Percentiles rank a stretch among this genome's conserved stretches.
phyloP scores from a whole-genome alignment of 2,888 invertebrate species.

The Eristalis pertinax region DNA sequence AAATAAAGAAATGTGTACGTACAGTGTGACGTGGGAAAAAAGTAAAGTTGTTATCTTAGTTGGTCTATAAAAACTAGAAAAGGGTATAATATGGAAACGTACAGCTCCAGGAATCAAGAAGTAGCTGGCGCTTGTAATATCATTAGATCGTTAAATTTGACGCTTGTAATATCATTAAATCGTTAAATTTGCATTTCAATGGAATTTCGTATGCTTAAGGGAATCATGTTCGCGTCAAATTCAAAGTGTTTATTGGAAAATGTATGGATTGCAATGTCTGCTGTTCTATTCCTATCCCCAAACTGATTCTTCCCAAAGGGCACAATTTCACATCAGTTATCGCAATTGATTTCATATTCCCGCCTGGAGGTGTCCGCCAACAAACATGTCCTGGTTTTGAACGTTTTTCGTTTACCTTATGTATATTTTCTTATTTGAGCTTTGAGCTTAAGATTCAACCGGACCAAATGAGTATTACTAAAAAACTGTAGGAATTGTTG shows the following conservation, averaged over 20 bases:
- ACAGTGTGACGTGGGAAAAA: not conserved
- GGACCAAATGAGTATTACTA: too few species aligned
- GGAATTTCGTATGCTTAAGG: not conserved
- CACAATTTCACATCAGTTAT: too few species aligned
- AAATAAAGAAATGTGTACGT: not conserved
- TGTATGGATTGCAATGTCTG: not conserved
- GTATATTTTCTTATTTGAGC: too few species aligned
- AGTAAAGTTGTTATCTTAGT: not conserved
- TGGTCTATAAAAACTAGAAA: not conserved
- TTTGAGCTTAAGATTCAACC: too few species aligned
- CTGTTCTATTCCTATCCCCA: not conserved
- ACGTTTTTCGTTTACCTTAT: too few species aligned
- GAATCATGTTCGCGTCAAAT: not conserved
- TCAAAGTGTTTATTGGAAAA: not conserved
- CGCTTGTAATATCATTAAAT: not conserved
- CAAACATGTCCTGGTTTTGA: too few species aligned
- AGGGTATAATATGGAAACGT: not conserved
- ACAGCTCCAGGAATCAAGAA: not conserved
- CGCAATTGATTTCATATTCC: too few species aligned
- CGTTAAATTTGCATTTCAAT: not conserved
- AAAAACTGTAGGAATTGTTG: too few species aligned
- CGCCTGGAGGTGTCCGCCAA: too few species aligned
- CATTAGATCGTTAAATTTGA: not conserved
- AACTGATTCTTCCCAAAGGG: too few species aligned
- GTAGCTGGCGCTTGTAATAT: not conserved